Percentiles rank a stretch among this genome's conserved stretches.
Evolutionary conservation across 2,797 vertebrate species (phyloP).

Genomic region (Glyptemys insculpta): DNA sequence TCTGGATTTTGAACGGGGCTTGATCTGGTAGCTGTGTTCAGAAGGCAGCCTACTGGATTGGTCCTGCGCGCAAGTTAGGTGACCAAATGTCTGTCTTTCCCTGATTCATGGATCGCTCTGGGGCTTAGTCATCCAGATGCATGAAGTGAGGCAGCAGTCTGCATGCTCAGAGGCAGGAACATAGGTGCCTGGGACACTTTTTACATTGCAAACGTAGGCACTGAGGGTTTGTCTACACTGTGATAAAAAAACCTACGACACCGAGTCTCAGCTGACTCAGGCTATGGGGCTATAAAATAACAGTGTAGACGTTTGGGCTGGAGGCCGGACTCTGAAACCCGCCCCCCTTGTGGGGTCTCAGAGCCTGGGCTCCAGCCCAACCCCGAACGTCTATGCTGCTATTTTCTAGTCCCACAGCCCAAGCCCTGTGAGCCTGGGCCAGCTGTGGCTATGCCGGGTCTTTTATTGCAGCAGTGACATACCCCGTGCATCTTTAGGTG

Average conservation of each 20-base stretch:
- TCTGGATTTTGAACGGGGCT: not conserved
- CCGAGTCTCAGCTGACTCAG: not conserved
- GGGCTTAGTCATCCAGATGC: not conserved
- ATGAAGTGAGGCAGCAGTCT: not conserved
- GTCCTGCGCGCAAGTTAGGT: too few relatives aligned
- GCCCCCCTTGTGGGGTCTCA: too few relatives aligned
- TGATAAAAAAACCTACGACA: not conserved
- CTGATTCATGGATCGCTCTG: not conserved
- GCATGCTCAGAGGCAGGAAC: not conserved
- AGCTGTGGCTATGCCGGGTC: not conserved
- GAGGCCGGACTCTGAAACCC: not conserved
- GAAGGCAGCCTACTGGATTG: too few relatives aligned
- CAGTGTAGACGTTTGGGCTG: not conserved
- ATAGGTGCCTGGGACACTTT: not conserved
- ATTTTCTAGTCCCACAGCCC: too few relatives aligned
- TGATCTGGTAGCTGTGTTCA: not conserved
- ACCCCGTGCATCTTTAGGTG: not conserved
- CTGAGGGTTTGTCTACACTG: not conserved
- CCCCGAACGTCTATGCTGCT: too few relatives aligned
- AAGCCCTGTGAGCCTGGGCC: too few relatives aligned
- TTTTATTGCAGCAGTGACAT: not conserved
- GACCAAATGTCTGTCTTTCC: not conserved
- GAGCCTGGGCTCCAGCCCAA: too few relatives aligned
- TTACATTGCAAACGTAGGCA: not conserved
- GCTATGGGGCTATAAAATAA: not conserved